Evolutionary conservation across 2,888 invertebrate species (phyloP), one percentile per base, ranked within the genome.

Genomic region (Disparrhopalites patrizii): DNA sequence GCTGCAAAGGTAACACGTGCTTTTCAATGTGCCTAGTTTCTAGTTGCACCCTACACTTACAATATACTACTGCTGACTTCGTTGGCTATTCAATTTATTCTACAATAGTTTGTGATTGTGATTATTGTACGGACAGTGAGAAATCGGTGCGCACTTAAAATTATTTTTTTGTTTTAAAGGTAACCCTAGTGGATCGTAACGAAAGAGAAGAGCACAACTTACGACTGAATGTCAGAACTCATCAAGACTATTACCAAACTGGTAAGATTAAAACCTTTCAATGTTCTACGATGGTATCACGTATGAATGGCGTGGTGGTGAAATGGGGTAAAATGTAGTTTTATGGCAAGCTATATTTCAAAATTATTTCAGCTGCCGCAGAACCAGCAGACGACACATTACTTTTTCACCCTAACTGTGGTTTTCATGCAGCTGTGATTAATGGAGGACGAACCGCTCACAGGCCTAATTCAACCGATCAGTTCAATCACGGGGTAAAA

Each of bases 361-460:
- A 66, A 38, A 60, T 55, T 66, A 31, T 65, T 33, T 58, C 64
- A 50, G 68, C 67, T n/a, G 60, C 60, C n/a, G 65, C 66, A 68
- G 68, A 62, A 43, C 31, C 60, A 3, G 43, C 30, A 13, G 56
- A 69, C 50, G 68, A 69, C 40, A 61, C 60, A 8, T 76, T 96
- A 74, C 87, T 89, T 77, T 96, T 96, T 81, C 93, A 95, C 84
- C 84, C 89, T 65, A 87, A 89, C 78, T 95, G 95, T 82, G 95
- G 95, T 73, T 89, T 91, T 72, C 92, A 94, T 82, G 93, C 93
- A 74, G 89, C 91, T 78, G 92, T 95, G 72, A 90, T 93, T 75
- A 91, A 91, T 78, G 89, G 90, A 80, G 91, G 91, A 76, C 85
- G 90, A 77, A 93, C 94, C 73, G 94, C 94, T 70, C 88, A 93